Conservation (phyloP, 23 tunicate genomes). For the Ciona savignyi region DNA sequence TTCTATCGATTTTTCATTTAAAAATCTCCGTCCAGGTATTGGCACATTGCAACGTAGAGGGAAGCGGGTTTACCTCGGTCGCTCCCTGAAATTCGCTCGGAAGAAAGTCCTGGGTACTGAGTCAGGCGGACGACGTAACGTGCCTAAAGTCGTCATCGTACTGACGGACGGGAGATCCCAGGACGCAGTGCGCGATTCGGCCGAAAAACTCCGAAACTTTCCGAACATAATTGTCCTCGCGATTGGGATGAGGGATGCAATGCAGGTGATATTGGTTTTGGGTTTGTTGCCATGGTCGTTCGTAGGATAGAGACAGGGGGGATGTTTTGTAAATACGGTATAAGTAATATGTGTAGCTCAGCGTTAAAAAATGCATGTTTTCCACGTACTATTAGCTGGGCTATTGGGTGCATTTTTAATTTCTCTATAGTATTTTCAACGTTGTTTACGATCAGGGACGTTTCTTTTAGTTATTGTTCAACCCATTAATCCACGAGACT, state of each 20-base stretch:
- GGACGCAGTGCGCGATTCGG: slow-evolving; percentile 27
- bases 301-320: too few relatives aligned
- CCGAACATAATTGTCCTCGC: slow-evolving; percentile 37
- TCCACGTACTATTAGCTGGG: too few relatives aligned
- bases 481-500: too few relatives aligned
- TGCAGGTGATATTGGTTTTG: slow-evolving; percentile 37
- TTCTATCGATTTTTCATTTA: too few relatives aligned
- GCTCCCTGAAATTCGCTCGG: slow-evolving; percentile 31
- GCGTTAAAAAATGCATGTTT: too few relatives aligned
- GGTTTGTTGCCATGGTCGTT: too few relatives aligned
- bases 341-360: too few relatives aligned
- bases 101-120: slow-evolving; percentile 11
- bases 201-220: slow-evolving; percentile 20
- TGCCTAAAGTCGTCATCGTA: slow-evolving; percentile 48
- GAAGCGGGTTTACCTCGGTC: slow-evolving; percentile 19
- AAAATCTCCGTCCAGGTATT: slow-evolving; percentile 7
- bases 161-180: slow-evolving; percentile 30
- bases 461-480: too few relatives aligned
- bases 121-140: slow-evolving; percentile 42
- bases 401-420: too few relatives aligned
- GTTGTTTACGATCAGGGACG: too few relatives aligned
- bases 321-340: too few relatives aligned
- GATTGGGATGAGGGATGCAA: slow-evolving; percentile 35
- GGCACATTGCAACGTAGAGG: slow-evolving; percentile 17
- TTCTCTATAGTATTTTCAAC: too few relatives aligned